Evolutionary conservation across 2,888 invertebrate genomes (phyloP), one percentile per base, ranked within the genome.

Genomic region (Eremobia ochroleuca): DNA sequence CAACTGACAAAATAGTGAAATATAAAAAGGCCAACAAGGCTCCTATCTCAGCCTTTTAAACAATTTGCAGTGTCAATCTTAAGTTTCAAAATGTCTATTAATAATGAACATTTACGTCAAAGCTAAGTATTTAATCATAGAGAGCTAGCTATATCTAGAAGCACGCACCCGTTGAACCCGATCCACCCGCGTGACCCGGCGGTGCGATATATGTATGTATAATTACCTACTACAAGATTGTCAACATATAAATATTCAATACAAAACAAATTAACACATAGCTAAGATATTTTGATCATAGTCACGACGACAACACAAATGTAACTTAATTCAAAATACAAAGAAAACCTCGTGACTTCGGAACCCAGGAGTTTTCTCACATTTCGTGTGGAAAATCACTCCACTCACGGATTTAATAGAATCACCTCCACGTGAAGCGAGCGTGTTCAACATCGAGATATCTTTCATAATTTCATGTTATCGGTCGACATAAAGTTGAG

Each of bases 331-430:
- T 85, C 28, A 65, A 67, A 75, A 64, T 81, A 79, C 79, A 88
- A 79, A 85, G 71, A 81, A 70, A 66, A 61, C 43, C 62, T 65
- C 88, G 85, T 87, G 88, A 87, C 76, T 79, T 69, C 28, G 25
- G 28, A 62, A 61, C 71, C 65, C 59, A n/a, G 75, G 52, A 79
- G 64, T 79, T 79, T 75, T 70, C 59, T 59, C 75, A 73, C 46
- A 64, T 81, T 83, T 81, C 46, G 59, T 67, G 76, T 78, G 88
- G 81, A 86, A 88, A 88, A 81, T 79, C 49, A 83, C 83, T 77
- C 34, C 1, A 79, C 64, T 64, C 61, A 62, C 43, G 69, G 64
- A 79, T 73, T 75, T 69, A 58, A 65, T 70, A 62, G 40, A 82
- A 68, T 65, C 28, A 21, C 15, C 31, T 52, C 31, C 85, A 87